Conservation (phyloP, 2,113 vertebrate species). For the Emydocephalus ijimae region DNA sequence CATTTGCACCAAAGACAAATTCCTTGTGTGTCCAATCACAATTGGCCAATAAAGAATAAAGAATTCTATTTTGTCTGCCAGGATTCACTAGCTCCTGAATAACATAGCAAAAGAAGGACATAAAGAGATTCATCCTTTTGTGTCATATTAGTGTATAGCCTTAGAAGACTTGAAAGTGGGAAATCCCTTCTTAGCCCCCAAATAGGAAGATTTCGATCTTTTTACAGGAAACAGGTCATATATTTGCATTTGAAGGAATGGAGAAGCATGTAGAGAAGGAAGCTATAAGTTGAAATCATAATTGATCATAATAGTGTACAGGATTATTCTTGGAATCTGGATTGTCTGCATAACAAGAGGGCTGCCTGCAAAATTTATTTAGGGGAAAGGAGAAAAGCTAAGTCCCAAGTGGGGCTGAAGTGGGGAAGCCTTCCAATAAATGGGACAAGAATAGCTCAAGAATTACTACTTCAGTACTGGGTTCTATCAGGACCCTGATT, state of each 20-base stretch:
- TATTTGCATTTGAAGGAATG: background rate
- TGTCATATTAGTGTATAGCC: background rate
- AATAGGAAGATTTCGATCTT: background rate
- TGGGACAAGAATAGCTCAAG: background rate
- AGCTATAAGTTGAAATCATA: background rate
- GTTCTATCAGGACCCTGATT: background rate
- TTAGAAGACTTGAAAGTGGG: background rate
- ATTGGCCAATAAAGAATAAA: too few species aligned
- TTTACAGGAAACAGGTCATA: background rate
- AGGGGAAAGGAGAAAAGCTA: fast-evolving
- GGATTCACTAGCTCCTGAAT: background rate
- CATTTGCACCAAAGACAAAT: too few species aligned
- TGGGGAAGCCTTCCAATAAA: fast-evolving
- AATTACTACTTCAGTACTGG: fast-evolving
- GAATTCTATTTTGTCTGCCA: background rate
- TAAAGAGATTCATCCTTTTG: background rate
- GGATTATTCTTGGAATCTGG: background rate
- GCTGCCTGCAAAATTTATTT: background rate
- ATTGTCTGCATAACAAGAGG: background rate
- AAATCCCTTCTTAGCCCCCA: background rate
- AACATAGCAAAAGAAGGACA: background rate
- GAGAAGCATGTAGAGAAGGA: background rate
- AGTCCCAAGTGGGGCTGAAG: background rate
- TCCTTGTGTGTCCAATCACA: too few species aligned
- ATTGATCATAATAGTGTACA: background rate